Evolutionary conservation across 2,888 invertebrate genomes (phyloP).

Genomic region (Xylocampa areola): DNA sequence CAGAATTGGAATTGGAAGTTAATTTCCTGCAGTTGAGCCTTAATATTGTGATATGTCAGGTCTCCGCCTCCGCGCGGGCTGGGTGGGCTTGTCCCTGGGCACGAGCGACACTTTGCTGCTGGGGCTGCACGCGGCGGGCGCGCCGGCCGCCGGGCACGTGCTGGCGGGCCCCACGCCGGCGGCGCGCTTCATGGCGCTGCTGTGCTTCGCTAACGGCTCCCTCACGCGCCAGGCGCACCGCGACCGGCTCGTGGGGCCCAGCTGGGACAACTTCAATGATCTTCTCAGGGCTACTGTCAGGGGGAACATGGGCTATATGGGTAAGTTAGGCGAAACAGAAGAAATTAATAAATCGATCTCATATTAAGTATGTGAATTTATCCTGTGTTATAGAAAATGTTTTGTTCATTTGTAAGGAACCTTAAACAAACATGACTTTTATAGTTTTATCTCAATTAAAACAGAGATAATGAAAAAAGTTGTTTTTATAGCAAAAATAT

Average conservation of each 20-base stretch:
- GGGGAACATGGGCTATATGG: constrained; percentile 98
- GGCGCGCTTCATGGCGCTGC: constrained; percentile 95
- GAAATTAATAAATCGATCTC: too few species aligned
- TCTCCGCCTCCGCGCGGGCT: constrained; percentile 94
- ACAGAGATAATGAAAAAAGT: too few species aligned
- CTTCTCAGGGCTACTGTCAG: constrained; percentile 94
- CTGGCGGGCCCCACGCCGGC: constrained; percentile 95
- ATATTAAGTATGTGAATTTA: too few species aligned
- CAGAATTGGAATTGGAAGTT: neutral
- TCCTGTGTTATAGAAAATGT: too few species aligned
- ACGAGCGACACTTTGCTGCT: constrained; percentile 98
- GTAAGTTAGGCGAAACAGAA: constrained; percentile 81
- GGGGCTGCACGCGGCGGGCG: constrained; percentile 92
- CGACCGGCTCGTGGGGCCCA: constrained; percentile 92
- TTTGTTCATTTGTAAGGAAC: too few species aligned
- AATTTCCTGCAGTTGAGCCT: neutral
- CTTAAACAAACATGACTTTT: too few species aligned
- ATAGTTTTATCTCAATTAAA: too few species aligned
- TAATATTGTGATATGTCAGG: too few species aligned
- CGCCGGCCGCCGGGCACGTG: constrained; percentile 94
- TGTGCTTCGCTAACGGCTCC: constrained; percentile 98
- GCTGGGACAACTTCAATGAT: constrained; percentile 96
- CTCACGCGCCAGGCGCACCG: constrained; percentile 96
- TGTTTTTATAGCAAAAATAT: too few species aligned
- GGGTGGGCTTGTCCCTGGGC: constrained; percentile 96